phyloP scores from a whole-genome alignment of 2,888 invertebrate species.

The Clistopyga incitator region DNA sequence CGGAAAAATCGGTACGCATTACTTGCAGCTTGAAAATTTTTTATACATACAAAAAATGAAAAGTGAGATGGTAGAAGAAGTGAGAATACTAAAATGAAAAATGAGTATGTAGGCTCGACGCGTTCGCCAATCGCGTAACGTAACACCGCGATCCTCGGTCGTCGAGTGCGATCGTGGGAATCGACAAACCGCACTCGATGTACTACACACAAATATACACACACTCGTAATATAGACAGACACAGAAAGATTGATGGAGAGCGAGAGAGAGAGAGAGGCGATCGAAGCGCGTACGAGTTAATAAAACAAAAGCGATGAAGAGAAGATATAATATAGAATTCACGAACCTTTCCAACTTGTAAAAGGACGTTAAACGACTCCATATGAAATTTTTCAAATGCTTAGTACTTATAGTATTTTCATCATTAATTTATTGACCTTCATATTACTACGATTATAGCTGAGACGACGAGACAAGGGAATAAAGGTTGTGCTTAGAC shows the following conservation, averaged over 20 bases:
- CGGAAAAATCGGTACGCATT: constrained; percentile 39
- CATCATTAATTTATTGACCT: constrained; percentile 82
- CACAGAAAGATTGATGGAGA: too few relatives aligned
- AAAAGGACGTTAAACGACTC: constrained; percentile 46
- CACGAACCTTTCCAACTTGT: constrained; percentile 36
- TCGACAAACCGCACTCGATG: constrained; percentile 48
- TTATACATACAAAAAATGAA: constrained; percentile 1
- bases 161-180: constrained; percentile 58
- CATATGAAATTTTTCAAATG: constrained; percentile 66
- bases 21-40: constrained; percentile 59
- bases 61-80: not conserved
- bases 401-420: constrained; percentile 82
- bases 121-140: constrained; percentile 47
- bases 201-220: constrained; percentile 18
- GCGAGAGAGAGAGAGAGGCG: constrained; percentile 1
- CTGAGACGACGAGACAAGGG: constrained; percentile 32
- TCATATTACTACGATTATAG: constrained; percentile 69
- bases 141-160: constrained; percentile 53
- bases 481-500: constrained; percentile 23
- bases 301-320: constrained; percentile 31
- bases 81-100: constrained; percentile 20
- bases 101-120: constrained; percentile 8
- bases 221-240: constrained; percentile 6
- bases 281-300: constrained; percentile 25
- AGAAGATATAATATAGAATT: constrained; percentile 41